Base-by-base conservation (phyloP, 2,797 vertebrate species). In the Acipenser oxyrinchus region DNA sequence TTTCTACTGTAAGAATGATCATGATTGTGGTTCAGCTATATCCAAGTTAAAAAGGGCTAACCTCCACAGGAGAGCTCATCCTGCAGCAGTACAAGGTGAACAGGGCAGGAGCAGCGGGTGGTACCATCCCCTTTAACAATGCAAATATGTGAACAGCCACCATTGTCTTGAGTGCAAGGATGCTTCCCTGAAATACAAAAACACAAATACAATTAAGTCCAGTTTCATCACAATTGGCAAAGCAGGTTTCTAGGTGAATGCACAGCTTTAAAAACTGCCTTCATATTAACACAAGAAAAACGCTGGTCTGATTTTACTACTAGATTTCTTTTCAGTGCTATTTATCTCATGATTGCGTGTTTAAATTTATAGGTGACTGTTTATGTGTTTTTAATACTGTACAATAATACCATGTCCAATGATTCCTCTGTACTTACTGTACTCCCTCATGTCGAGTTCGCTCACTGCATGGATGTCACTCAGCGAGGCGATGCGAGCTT, bases 111-210 rank as follows among this genome's bases (percentile, higher is more conserved):
- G 74, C 96, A 98, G 69, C 96, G 92, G 0, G 95, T 98, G 5
- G 95, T 97, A 13, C 96, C 96, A 0, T 99, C 96, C 0, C 95
- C 95, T 73, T 98, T 99, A 62, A 98, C 94, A 1, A 98, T 93
- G 82, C 96, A 99, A 73, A 99, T 97, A 83, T 99, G 96, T 0
- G 96, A 94, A 79, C 96, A 99, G 80, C 95, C 96, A 18, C 96
- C 96, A 0, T 98, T 99, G 63, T 98, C 95, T 79, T 91, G 93
- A 23, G 96, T 92, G 63, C 96, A 99, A 0, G 95, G 96, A 66
- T 98, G 96, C 63, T 94, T 95, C 77, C 88, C 96, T 99, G 78
- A 1, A 72, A 70, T 73, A 70, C 4, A 66, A 71, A 69, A 37
- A 37, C 3, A 37, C 37, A 37, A 4, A 37, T 37, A 5, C 37